Conservation (phyloP, 2,113 vertebrate species). For the Electrona antarctica region DNA sequence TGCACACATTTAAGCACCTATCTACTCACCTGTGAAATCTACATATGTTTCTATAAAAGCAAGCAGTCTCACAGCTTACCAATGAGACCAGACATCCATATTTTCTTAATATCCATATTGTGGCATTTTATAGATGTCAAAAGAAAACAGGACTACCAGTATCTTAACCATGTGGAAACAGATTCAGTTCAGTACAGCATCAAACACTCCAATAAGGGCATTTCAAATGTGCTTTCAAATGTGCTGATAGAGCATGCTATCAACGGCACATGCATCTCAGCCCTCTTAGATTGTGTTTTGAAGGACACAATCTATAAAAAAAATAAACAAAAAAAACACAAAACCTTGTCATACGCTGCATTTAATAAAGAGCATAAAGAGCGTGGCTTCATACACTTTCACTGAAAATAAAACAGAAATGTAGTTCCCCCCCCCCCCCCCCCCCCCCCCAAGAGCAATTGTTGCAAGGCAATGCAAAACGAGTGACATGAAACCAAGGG, state of each 20-base stretch:
- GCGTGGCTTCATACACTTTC: slow-evolving; percentile 8
- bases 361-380: slow-evolving; percentile 30
- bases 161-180: slow-evolving; percentile 14
- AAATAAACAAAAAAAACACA: slow-evolving; percentile 4
- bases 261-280: slow-evolving; percentile 60
- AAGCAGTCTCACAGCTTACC: slow-evolving; percentile 9
- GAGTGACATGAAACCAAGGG: slow-evolving; percentile 28
- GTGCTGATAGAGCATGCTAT: slow-evolving; percentile 61
- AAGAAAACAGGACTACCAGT: neutral
- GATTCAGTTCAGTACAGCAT: neutral
- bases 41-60: neutral
- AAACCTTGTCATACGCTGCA: slow-evolving; percentile 24
- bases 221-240: slow-evolving; percentile 16
- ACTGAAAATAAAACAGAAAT: slow-evolving; percentile 30
- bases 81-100: neutral
- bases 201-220: slow-evolving; percentile 2
- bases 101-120: neutral
- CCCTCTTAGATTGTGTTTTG: slow-evolving; percentile 46
- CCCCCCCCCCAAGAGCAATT: slow-evolving; percentile 11
- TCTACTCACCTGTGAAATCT: slow-evolving; percentile 22
- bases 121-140: neutral
- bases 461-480: slow-evolving; percentile 34
- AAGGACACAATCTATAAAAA: slow-evolving; percentile 58
- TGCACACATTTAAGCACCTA: slow-evolving; percentile 9
- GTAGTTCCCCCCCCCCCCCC: slow-evolving; percentile 20